Base-by-base conservation (phyloP, 2,113 vertebrate genomes). In the Noturus placidus region DNA sequence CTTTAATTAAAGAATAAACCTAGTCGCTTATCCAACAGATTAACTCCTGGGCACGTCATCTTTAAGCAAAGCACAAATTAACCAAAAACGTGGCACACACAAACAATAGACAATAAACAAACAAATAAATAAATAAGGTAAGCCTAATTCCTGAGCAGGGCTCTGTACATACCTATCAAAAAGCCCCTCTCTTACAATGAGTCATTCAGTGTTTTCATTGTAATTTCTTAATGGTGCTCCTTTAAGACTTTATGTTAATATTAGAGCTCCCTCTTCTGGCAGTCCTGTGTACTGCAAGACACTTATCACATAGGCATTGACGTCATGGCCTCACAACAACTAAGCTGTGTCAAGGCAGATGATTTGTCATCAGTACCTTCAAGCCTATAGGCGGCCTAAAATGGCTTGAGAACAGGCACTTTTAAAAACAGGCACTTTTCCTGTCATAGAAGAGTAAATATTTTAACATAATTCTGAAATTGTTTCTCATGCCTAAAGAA, bases 121-220 rank as follows among this genome's bases (percentile, higher is more conserved):
- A 74, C 4, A 35, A 22, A 74, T 22, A 42, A 35, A 38, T 38
- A 46, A 50, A 50, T 50, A 10, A 25, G 27, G 20, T 1, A n/a
- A n/a, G 46, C 19, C 25, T 54, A 78, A 52, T 54, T 78, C 5
- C n/a, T 54, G 50, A 20, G 14, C 74, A 33, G 67, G 30, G 2
- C 20, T 74, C 3, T 74, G 3, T 5, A 38, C 19, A 38, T 38
- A 35, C 33, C 65, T 46, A 70, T 38, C 42, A 83, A 77, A 88
- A 72, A 84, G 17, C 56, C 59, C 46, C 14, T 84, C 63, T 84
- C 76, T 88, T 76, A 59, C 74, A 74, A 88, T 80, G 87, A 90
- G 63, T 86, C 89, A 82, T 87, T 90, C 84, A 90, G 46, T 52
- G 76, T 90, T 84, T 87, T 56, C 22, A 82, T 74, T 86, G 14